Percentiles rank a stretch among this genome's conserved stretches.
Evolutionary conservation across 2,113 vertebrate genomes (phyloP).

Genomic region (Albula goreensis): DNA sequence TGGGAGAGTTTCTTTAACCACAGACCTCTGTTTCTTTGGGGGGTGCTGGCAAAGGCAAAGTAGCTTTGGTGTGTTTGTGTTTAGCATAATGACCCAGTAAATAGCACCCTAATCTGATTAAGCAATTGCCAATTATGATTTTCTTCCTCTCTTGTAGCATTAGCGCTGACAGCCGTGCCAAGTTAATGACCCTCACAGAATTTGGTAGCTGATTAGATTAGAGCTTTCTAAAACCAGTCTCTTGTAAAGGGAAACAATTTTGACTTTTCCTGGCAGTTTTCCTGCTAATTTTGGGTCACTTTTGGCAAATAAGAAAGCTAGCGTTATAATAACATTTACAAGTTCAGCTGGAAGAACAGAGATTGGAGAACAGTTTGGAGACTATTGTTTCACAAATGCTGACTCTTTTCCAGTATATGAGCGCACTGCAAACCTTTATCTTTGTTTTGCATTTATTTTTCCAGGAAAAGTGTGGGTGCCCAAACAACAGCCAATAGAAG

Average conservation of each 20-base stretch:
- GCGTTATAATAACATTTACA: background rate
- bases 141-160: background rate
- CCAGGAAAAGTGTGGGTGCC: slow-evolving; percentile 90
- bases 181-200: background rate
- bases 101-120: background rate
- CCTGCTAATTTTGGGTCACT: slow-evolving; percentile 1
- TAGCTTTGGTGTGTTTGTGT: background rate
- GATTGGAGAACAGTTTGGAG: background rate
- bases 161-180: background rate
- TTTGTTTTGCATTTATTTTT: background rate
- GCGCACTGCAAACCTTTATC: background rate
- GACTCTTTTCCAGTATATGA: background rate
- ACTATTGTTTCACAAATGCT: background rate
- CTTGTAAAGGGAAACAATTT: background rate
- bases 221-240: background rate
- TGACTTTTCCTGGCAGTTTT: background rate
- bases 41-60: background rate
- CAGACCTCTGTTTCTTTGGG: background rate
- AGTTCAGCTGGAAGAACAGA: background rate
- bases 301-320: background rate
- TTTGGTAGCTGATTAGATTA: background rate
- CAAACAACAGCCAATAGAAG: slow-evolving; percentile 85
- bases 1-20: no score
- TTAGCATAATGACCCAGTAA: background rate
- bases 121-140: background rate